Evolutionary conservation across 2,113 vertebrate genomes (phyloP).

Genomic region (Siniperca knerii): DNA sequence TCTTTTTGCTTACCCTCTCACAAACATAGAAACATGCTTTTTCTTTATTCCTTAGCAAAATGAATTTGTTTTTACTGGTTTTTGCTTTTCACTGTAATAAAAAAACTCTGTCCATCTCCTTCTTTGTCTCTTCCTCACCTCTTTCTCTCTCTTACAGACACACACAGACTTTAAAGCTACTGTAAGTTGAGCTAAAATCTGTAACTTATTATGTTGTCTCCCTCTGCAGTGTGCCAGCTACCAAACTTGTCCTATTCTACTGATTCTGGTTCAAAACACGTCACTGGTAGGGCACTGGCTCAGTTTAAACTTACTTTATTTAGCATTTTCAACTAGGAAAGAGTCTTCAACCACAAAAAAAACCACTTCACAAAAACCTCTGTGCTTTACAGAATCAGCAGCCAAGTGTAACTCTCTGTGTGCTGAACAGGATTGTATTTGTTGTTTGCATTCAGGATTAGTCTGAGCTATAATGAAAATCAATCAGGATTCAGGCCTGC

Average conservation of each 20-base stretch:
- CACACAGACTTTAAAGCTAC: neutral
- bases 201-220: neutral
- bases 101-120: too few species aligned
- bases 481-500: constrained; percentile 54
- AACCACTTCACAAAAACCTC: neutral
- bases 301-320: neutral
- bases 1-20: neutral
- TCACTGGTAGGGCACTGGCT: neutral
- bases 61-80: too few species aligned
- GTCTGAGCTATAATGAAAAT: constrained; percentile 52
- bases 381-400: neutral
- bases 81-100: too few species aligned
- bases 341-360: too few species aligned
- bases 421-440: constrained; percentile 18
- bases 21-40: neutral
- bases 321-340: neutral
- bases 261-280: neutral
- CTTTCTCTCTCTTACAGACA: too few species aligned
- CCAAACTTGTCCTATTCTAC: neutral
- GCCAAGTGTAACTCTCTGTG: constrained; percentile 3
- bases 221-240: neutral
- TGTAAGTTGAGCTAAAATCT: neutral
- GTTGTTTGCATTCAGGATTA: constrained; percentile 42
- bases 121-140: too few species aligned
- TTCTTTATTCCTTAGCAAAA: too few species aligned